Evolutionary conservation across 2,113 vertebrate species (phyloP).

Genomic region (Hepsetus odoe): DNA sequence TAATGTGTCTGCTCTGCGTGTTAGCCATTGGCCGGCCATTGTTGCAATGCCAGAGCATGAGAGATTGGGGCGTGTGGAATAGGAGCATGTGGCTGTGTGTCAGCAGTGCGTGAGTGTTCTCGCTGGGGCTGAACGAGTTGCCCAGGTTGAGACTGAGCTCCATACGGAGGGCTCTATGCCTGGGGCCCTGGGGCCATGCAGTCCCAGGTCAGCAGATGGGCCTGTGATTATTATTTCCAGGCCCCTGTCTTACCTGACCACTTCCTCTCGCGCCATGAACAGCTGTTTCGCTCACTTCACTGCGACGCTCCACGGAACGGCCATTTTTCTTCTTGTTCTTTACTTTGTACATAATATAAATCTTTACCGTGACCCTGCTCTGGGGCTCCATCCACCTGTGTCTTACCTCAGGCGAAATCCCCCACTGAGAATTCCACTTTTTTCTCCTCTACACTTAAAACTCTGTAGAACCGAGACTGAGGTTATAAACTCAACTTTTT

Average conservation of each 20-base stretch:
- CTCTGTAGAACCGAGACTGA: conserved; percentile 45
- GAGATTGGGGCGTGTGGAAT: conserved; percentile 55
- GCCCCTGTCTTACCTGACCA: conserved; percentile 89
- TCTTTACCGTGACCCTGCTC: conserved; percentile 92
- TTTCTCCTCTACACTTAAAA: conserved; percentile 40
- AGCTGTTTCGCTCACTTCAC: conserved; percentile 95
- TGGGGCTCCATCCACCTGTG: conserved; percentile 92
- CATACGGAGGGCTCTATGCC: conserved; percentile 88
- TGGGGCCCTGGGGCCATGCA: conserved; percentile 84
- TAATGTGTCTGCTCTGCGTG: conserved; percentile 22
- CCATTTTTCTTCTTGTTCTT: conserved; percentile 94
- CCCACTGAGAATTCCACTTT: conserved; percentile 69
- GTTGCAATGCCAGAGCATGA: conserved; percentile 22
- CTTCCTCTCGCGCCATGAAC: conserved; percentile 89
- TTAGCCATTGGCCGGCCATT: conserved; percentile 21
- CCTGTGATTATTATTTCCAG: conserved; percentile 92
- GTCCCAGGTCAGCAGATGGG: conserved; percentile 97
- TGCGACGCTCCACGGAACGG: conserved; percentile 79
- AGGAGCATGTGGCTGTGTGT: conserved; percentile 82
- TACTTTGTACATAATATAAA: conserved; percentile 92
- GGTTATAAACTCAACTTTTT: conserved; percentile 60
- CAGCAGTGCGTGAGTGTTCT: conserved; percentile 73
- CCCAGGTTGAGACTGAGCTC: conserved; percentile 79
- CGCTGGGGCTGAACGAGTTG: conserved; percentile 74
- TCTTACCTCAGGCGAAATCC: conserved; percentile 86